Percentiles rank a stretch among this genome's conserved stretches.
Conservation (phyloP, 92 coral and sea anemone genomes). For the Desmophyllum pertusum region DNA sequence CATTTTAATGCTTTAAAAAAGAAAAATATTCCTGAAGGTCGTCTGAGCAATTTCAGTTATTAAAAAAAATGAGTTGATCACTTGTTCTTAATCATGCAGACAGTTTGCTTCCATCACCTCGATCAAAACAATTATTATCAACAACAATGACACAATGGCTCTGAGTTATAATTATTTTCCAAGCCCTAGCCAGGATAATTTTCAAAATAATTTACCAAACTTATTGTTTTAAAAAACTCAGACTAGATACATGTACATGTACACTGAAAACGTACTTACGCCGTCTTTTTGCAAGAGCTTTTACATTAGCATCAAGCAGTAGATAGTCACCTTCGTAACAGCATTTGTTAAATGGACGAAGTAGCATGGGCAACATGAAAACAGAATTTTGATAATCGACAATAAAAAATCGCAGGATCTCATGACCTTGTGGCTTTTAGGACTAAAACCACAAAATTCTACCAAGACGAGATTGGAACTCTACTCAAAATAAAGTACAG, state of each 20-base stretch:
- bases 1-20: neutral
- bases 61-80: neutral
- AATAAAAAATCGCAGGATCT: neutral
- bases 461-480: neutral
- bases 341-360: conserved; percentile 5
- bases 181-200: neutral
- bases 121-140: neutral
- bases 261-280: too few relatives aligned
- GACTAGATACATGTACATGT: neutral
- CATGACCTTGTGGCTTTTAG: neutral
- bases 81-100: neutral
- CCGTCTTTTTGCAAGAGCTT: neutral
- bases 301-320: neutral
- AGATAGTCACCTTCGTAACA: neutral
- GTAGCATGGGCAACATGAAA: neutral
- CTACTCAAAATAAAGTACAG: neutral
- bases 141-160: neutral
- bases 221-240: too few relatives aligned
- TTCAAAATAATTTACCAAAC: too few relatives aligned
- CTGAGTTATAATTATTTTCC: neutral
- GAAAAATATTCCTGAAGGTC: neutral
- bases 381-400: neutral
- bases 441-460: neutral
- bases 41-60: neutral
- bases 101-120: neutral